Percentiles rank a stretch among this genome's conserved stretches.
These are phyloP conservation scores for Trichogramma pretiosum DNA, from an alignment of 1,140 invertebrate species.

Conservation along the genomic window DNA sequence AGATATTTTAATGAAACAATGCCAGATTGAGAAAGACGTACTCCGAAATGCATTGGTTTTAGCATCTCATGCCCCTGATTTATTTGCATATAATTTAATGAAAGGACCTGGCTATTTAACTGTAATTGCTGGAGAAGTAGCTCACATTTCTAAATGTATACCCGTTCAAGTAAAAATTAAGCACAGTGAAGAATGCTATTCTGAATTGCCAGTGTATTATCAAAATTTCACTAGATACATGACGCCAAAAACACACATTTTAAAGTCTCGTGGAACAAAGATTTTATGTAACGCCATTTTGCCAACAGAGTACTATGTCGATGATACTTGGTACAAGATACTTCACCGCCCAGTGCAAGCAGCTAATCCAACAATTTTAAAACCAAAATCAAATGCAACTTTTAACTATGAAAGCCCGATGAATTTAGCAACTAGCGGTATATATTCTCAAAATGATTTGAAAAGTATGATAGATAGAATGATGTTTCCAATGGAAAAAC, in stretches of 20 bases:
- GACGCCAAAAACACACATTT: slow-evolving; percentile 11
- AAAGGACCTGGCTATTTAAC: neutral
- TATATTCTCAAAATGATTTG: too few relatives aligned
- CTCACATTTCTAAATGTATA: too few relatives aligned
- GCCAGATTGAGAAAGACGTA: neutral
- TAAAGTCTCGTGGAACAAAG: neutral
- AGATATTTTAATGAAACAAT: neutral
- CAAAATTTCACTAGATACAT: neutral
- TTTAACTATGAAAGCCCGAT: neutral
- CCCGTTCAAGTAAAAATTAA: neutral
- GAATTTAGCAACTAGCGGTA: too few relatives aligned
- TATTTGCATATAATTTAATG: too few relatives aligned
- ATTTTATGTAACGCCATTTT: slow-evolving; percentile 10
- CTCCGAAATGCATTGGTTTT: neutral
- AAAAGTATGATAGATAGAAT: too few relatives aligned
- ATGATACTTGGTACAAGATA: slow-evolving; percentile 6
- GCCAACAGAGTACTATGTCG: slow-evolving; percentile 5
- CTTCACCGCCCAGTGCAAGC: neutral
- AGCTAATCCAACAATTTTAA: neutral
- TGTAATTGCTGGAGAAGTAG: neutral
- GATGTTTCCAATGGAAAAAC: neutral
- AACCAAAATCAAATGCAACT: neutral
- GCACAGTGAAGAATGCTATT: neutral
- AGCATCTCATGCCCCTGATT: too few relatives aligned
- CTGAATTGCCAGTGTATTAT: too few relatives aligned